Conservation (phyloP, 2,797 vertebrate genomes). For the Esox masquinongy region DNA sequence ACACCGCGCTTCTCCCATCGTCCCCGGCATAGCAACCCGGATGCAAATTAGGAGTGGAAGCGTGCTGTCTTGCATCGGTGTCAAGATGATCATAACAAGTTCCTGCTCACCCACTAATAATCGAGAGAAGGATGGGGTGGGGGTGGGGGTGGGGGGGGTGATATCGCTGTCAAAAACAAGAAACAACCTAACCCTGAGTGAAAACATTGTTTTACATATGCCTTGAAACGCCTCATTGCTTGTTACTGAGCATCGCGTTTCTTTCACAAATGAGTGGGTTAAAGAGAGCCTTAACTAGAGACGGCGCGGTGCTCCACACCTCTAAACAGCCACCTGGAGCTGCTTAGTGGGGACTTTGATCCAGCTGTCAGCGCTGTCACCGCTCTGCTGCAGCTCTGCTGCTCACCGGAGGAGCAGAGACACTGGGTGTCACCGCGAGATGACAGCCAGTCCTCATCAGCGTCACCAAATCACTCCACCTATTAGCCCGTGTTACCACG, state of each 20-base stretch:
- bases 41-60: neutral
- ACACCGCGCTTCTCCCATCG: neutral
- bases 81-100: neutral
- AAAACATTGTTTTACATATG: conserved; percentile 8
- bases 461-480: neutral
- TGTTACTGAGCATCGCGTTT: neutral
- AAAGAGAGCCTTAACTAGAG: neutral
- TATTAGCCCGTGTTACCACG: neutral
- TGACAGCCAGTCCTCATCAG: neutral
- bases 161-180: neutral
- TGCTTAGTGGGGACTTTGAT: neutral
- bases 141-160: neutral
- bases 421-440: neutral
- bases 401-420: neutral
- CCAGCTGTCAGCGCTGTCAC: neutral
- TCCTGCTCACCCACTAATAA: neutral
- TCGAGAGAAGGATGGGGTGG: neutral
- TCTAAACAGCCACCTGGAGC: conserved; percentile 43
- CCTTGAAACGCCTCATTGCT: neutral
- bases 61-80: neutral
- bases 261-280: neutral
- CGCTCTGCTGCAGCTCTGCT: neutral
- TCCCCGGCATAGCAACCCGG: neutral
- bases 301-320: neutral
- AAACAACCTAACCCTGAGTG: neutral